Evolutionary conservation across 2,888 invertebrate species (phyloP), one percentile per base, ranked within the genome.

Genomic region (Nymphalis polychloros): DNA sequence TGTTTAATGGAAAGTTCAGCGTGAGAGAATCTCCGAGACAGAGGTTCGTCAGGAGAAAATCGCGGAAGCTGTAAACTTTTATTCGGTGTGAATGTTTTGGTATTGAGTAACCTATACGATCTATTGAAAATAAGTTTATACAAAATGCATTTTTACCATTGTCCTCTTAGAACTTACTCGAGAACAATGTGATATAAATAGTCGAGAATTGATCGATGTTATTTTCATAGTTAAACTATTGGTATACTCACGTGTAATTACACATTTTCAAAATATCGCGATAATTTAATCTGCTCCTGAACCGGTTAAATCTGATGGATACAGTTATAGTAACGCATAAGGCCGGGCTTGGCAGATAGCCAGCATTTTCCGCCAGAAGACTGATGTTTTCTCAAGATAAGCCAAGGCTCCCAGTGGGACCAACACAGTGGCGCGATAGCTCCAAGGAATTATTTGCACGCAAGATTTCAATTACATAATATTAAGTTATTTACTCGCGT

Each of bases 321-420:
- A 57, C 72, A 61, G 68, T 68, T 72, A 77, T 78, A 78, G 77
- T 75, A 77, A 72, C 70, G 68, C 64, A 68, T 68, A 68, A 63
- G 64, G 53, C 64, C 68, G 41, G 64, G 48, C 47, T 82, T 90
- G 89, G 89, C 89, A 73, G 68, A 70, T 72, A 72, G 82, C 90
- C 90, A 90, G 83, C 80, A 79, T 79, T 86, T 86, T 85, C 84
- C 81, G 82, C 79, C 80, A 83, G 81, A 84, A 84, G 79, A 81
- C 78, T 79, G 84, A 90, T 87, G 82, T 86, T 86, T 57, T 83
- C 80, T 76, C 80, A 81, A 88, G 88, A 90, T 90, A 88, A 86
- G 77, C 78, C 80, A 81, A 78, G 77, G 78, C 77, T 77, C 76
- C 75, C 75, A 72, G 70, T 69, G 76, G 74, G 74, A 76, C 73